Conservation (phyloP, 2,797 vertebrate species). For the Microcaecilia unicolor region DNA sequence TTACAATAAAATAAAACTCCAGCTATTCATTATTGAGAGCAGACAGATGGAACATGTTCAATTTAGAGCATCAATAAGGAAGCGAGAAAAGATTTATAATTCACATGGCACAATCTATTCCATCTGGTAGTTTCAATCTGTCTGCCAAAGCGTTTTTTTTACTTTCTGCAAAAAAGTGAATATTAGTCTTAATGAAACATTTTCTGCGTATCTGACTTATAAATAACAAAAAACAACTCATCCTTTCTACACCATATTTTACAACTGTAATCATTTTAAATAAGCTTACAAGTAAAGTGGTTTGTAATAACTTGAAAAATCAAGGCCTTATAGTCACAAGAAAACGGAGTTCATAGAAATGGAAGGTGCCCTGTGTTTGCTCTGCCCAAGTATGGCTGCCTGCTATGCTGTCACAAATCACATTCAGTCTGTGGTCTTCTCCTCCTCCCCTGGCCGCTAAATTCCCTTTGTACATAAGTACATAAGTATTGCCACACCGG, state of each 20-base stretch:
- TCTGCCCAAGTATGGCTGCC: too few species aligned
- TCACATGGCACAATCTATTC: slow-evolving; percentile 53
- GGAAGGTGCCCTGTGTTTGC: too few species aligned
- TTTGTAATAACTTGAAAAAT: slow-evolving; percentile 32
- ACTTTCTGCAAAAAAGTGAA: slow-evolving; percentile 58
- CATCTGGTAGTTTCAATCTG: slow-evolving; percentile 56
- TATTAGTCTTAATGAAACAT: slow-evolving; percentile 48
- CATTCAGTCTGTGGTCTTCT: too few species aligned
- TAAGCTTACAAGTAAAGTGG: slow-evolving; percentile 29
- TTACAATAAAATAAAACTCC: slow-evolving; percentile 50
- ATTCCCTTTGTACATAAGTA: too few species aligned
- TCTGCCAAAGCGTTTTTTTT: slow-evolving; percentile 56
- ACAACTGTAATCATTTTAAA: slow-evolving; percentile 32
- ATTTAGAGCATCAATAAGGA: slow-evolving; percentile 62
- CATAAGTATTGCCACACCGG: too few species aligned
- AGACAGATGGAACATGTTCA: slow-evolving; percentile 63
- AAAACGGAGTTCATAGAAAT: slow-evolving; percentile 23
- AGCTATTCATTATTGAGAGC: slow-evolving; percentile 56
- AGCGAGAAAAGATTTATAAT: slow-evolving; percentile 41
- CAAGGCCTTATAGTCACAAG: slow-evolving; percentile 35
- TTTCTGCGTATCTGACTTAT: slow-evolving; percentile 51
- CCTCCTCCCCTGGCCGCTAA: too few species aligned
- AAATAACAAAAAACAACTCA: slow-evolving; percentile 45
- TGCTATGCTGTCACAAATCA: too few species aligned
- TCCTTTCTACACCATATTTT: slow-evolving; percentile 44